Conservation (phyloP, 2,797 vertebrate genomes). For the Huso huso region DNA sequence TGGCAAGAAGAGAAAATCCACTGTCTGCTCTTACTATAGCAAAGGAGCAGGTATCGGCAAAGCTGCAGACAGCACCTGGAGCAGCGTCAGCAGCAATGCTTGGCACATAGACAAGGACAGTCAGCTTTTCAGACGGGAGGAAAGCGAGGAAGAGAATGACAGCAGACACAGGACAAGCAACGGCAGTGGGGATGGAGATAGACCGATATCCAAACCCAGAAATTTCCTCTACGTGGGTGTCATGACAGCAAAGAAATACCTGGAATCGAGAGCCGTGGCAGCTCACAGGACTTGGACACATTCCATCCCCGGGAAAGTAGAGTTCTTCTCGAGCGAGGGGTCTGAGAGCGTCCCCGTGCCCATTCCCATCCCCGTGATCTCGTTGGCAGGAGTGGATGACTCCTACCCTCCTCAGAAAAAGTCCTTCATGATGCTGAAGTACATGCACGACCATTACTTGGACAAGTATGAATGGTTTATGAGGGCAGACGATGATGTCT, state of each 20-base stretch:
- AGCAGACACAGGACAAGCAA: constrained; percentile 45
- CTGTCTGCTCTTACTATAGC: constrained; percentile 55
- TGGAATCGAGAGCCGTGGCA: constrained; percentile 72
- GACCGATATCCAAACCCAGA: constrained; percentile 34
- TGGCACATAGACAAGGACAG: constrained; percentile 25
- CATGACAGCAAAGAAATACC: constrained; percentile 88
- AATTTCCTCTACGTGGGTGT: constrained; percentile 77
- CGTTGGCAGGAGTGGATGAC: constrained; percentile 60
- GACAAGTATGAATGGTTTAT: constrained; percentile 71
- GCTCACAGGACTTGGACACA: constrained; percentile 72
- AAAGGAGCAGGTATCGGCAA: constrained; percentile 32
- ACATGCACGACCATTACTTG: constrained; percentile 69
- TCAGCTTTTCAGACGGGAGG: constrained; percentile 34
- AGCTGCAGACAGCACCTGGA: constrained; percentile 31
- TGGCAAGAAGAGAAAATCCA: constrained; percentile 56
- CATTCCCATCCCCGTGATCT: constrained; percentile 57
- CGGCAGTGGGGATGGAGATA: constrained; percentile 56
- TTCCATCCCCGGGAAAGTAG: constrained; percentile 69
- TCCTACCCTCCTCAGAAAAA: constrained; percentile 70
- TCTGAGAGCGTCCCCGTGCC: constrained; percentile 47
- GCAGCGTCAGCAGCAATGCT: constrained; percentile 28
- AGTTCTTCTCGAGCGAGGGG: constrained; percentile 75
- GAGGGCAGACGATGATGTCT: constrained; percentile 70
- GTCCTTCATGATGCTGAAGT: constrained; percentile 73
- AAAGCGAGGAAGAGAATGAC: constrained; percentile 45